Evolutionary conservation across 2,113 vertebrate genomes (phyloP), one percentile per base, ranked within the genome.

Genomic region (Rana temporaria): DNA sequence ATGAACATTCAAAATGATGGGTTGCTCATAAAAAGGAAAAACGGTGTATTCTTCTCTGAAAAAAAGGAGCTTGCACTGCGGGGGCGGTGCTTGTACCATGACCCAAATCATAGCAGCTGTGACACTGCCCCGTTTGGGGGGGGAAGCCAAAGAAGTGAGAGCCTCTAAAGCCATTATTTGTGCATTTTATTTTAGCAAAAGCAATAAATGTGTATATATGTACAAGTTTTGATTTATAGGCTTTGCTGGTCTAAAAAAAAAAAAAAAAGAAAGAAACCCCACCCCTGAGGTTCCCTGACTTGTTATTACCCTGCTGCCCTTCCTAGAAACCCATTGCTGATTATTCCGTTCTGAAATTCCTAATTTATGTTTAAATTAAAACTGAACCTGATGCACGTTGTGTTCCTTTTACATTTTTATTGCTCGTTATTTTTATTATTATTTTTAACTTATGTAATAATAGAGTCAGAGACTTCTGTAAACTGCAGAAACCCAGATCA

Each of bases 101-200:
- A 6, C 20, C 59, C 59, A 60, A 60, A 60, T 20, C 20, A 38
- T 26, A 34, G 74, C 26, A 65, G 79, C 56, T 81, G 32, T 84
- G 80, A 71, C 64, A 76, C 85, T 86, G 84, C 85, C 68, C 59
- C 74, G 7, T 62, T 0, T n/a, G n/a, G n/a, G 26, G 26, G 85
- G 83, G 65, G 74, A 83, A 56, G 78, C 79, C 87, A 57, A 34
- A 84, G 81, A 70, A 86, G 55, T 20, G 30, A 56, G 20, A 85
- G 66, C 53, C 72, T 75, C 56, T 75, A 62, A 75, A 60, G 56
- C 56, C 56, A 62, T 62, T 75, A 60, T 75, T 75, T 75, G 11
- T 74, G 62, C 26, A 75, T 60, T 75, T 75, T 75, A 75, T 75
- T 75, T 73, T 62, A 42, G 72, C 72, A 75, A 75, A 75, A 75